These are phyloP conservation scores for Eufriesea mexicana DNA, from an alignment of 1,140 invertebrate genomes.

Conservation along the genomic window DNA sequence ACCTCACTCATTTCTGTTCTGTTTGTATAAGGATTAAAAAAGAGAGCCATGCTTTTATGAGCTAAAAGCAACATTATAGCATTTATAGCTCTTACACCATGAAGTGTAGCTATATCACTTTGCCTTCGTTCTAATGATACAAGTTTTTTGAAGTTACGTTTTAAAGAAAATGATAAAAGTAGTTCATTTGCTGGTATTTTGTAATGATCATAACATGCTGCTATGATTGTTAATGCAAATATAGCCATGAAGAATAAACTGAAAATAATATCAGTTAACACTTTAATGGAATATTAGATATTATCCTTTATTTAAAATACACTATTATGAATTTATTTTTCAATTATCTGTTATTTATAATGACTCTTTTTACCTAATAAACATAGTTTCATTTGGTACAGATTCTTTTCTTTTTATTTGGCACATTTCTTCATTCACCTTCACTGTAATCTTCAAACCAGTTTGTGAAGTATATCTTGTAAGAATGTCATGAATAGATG, in stretches of 20 bases:
- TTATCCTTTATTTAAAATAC: background rate
- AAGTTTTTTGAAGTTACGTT: slow-evolving; percentile 84
- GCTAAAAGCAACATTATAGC: slow-evolving; percentile 86
- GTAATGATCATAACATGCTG: slow-evolving; percentile 76
- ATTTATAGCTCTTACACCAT: slow-evolving; percentile 87
- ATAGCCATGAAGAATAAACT: slow-evolving; percentile 75
- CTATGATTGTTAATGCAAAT: slow-evolving; percentile 70
- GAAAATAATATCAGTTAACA: slow-evolving; percentile 45
- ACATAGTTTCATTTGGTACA: slow-evolving; percentile 78
- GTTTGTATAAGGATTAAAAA: slow-evolving; percentile 88
- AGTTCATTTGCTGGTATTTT: slow-evolving; percentile 74
- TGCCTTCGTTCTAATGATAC: slow-evolving; percentile 82
- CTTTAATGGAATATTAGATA: background rate
- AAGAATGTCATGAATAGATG: slow-evolving; percentile 81
- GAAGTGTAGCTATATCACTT: slow-evolving; percentile 85
- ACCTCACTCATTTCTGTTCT: slow-evolving; percentile 87
- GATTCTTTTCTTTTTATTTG: slow-evolving; percentile 78
- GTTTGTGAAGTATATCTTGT: slow-evolving; percentile 79
- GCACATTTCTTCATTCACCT: slow-evolving; percentile 85
- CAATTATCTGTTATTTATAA: background rate
- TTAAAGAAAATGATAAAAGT: slow-evolving; percentile 86
- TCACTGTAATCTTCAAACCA: slow-evolving; percentile 82
- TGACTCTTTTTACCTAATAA: slow-evolving; percentile 79
- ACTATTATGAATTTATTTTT: background rate
- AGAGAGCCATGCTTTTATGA: slow-evolving; percentile 89